Conservation (phyloP, 2,888 invertebrate species). For the Eilema depressum region DNA sequence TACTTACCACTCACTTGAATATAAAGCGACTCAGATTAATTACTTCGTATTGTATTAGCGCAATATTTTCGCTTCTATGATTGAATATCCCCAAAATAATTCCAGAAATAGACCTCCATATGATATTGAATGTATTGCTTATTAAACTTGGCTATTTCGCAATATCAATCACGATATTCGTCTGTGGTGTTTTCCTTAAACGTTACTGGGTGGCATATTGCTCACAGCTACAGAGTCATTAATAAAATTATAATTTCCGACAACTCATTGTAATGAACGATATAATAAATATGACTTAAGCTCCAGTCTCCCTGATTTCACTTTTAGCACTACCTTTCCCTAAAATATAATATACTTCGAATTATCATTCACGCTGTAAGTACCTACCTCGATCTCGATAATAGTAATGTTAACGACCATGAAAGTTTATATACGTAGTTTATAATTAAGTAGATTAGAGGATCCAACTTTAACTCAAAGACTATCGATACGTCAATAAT, state of each 20-base stretch:
- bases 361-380: no score
- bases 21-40: not conserved
- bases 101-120: not conserved
- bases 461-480: no score
- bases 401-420: no score
- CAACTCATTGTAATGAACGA: not conserved
- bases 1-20: not conserved
- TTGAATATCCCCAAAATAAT: not conserved
- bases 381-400: no score
- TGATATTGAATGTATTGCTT: not conserved
- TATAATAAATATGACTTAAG: not conserved
- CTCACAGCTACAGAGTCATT: not conserved
- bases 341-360: no score
- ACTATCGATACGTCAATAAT: no score
- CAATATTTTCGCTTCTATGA: not conserved
- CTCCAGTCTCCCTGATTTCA: no score
- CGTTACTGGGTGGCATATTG: not conserved
- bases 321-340: no score
- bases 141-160: not conserved
- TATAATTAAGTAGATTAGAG: no score
- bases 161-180: not conserved
- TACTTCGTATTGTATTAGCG: not conserved
- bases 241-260: not conserved
- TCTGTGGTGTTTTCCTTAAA: not conserved
- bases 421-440: no score